Base-by-base conservation (phyloP, 2,888 invertebrate species). In the Lathronympha strigana region DNA sequence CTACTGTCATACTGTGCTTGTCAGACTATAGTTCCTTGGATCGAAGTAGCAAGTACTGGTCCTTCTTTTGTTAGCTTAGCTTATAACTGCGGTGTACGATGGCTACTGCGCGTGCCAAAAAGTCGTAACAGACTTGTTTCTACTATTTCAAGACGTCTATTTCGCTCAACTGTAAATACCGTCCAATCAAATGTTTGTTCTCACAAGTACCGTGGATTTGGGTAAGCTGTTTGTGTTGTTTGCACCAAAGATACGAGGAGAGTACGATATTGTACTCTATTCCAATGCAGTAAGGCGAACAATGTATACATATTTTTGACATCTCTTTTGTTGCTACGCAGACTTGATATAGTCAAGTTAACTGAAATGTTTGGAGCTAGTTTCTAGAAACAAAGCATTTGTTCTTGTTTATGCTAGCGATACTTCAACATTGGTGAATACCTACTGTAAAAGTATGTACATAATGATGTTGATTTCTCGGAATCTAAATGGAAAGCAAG, bases 121-220 rank as follows among this genome's bases (percentile, higher is more conserved):
- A 19, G n/a, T 13, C 43, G 1, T 45, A 45, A 45, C 28, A 17
- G 1, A 21, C n/a, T 31, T 17, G 13, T 43, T 28, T 28, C 28
- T 19, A 28, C n/a, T n/a, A 8, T 19, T n/a, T 2, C 6, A 28
- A 28, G 13, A 13, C 25, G 17, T 17, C 54, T 5, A 13, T 55
- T 8, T 43, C 9, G 11, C 19, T 43, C 40, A 6, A 40, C 40
- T n/a, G 63, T 50, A 33, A 45, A 64, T 8, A 28, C 36, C 36
- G 58, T 43, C 25, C 57, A 33, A 63, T 63, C 50, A 51, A 58
- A 51, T 60, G 64, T 58, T 64, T 64, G 58, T 13, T 53, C 4
- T 45, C 25, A 19, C 45, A 51, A 63, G 51, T 31, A 31, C 40
- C 28, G 28, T 0, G 31, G 17, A 31, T 21, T 57, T 21, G n/a